Evolutionary conservation across 64 coral and sea anemone genomes (phyloP).

Genomic region (Astreopora myriophthalma): DNA sequence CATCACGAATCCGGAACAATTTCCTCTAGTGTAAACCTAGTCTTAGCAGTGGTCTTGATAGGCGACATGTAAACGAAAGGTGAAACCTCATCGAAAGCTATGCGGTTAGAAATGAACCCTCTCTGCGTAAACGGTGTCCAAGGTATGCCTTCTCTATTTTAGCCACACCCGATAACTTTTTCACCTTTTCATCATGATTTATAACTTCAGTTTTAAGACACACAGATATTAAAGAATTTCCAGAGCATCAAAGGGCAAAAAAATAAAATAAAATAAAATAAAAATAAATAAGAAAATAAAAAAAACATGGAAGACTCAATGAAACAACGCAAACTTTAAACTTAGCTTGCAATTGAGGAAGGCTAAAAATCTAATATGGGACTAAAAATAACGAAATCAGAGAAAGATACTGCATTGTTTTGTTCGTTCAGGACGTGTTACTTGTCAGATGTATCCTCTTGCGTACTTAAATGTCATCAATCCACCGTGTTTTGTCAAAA

Average conservation of each 20-base stretch:
- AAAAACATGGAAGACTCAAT: constrained; percentile 14
- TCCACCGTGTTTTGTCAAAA: no score
- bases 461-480: no score
- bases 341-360: neutral
- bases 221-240: constrained; percentile 29
- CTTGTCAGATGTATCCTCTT: no score
- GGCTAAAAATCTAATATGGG: constrained; percentile 9
- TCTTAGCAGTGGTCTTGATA: neutral
- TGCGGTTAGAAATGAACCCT: neutral
- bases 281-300: constrained; percentile 21
- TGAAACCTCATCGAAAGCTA: constrained; percentile 18
- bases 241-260: constrained; percentile 8
- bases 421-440: neutral
- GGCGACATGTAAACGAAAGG: constrained; percentile 3
- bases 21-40: no score
- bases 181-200: constrained; percentile 47
- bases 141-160: constrained; percentile 40
- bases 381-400: neutral
- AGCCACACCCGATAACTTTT: constrained; percentile 31
- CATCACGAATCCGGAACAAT: no score
- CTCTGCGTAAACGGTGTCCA: constrained; percentile 25
- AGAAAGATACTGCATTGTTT: constrained; percentile 15
- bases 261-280: constrained; percentile 13
- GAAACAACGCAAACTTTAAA: constrained; percentile 37
- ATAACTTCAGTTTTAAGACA: constrained; percentile 45